Conservation (phyloP, 2,113 vertebrate species). For the Eudyptes chrysolophus region DNA sequence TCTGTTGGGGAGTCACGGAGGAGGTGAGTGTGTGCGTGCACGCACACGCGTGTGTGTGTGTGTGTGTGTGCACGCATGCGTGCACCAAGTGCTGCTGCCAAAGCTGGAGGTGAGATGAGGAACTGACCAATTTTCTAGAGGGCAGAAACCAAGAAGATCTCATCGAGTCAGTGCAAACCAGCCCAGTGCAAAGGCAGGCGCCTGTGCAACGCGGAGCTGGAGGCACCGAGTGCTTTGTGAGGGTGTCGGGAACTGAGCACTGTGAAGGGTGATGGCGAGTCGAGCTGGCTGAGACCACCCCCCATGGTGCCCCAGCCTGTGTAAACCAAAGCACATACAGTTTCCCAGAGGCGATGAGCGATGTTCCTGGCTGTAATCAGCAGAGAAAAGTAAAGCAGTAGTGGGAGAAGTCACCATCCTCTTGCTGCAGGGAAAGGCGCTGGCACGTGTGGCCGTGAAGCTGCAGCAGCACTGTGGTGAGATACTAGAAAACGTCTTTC, state of each 20-base stretch:
- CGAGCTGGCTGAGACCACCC: not conserved
- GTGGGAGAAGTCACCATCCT: not conserved
- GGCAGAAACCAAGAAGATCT: not conserved
- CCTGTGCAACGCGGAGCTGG: not conserved
- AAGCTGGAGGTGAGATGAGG: not conserved
- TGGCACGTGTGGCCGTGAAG: fast-evolving
- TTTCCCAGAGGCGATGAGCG: not conserved
- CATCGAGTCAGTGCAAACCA: not conserved
- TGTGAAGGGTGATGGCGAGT: not conserved
- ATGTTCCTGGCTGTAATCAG: not conserved
- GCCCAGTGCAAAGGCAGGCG: not conserved
- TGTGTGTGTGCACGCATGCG: too few relatives aligned
- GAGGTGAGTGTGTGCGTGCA: not conserved
- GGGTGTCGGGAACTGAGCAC: not conserved
- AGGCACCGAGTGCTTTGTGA: fast-evolving
- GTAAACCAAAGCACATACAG: not conserved
- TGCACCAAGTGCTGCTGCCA: not conserved
- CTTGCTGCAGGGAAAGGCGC: not conserved
- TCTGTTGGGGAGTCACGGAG: not conserved
- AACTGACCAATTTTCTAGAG: not conserved
- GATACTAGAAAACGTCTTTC: not conserved
- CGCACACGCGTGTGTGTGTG: too few relatives aligned
- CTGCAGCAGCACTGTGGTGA: not conserved
- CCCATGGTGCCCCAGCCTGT: fast-evolving
- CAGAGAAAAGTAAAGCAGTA: not conserved